phyloP scores from a whole-genome alignment of 1,140 invertebrate species.

The Dinoponera quadriceps region DNA sequence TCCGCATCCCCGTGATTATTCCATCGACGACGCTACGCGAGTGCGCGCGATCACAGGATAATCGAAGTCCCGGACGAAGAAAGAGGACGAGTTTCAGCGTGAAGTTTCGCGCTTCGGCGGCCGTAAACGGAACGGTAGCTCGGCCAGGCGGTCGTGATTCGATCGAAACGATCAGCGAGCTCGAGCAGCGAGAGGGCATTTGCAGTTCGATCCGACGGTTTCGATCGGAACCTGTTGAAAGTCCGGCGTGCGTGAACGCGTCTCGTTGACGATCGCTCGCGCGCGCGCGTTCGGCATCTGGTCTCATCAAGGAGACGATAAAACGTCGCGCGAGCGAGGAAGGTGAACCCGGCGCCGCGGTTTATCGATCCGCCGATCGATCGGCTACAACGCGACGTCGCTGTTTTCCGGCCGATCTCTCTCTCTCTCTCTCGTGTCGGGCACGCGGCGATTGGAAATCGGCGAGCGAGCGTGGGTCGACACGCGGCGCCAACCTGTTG shows the following conservation, averaged over 20 bases:
- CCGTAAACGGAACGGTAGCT: not conserved
- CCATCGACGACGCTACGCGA: too few species aligned
- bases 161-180: slow-evolving; percentile 8
- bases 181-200: not conserved
- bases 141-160: slow-evolving; percentile 11
- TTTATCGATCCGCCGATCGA: slow-evolving; percentile 72
- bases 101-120: slow-evolving; percentile 4
- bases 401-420: slow-evolving; percentile 60
- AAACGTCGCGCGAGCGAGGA: slow-evolving; percentile 27
- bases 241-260: slow-evolving; percentile 6
- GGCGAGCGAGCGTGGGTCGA: slow-evolving; percentile 78
- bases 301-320: slow-evolving; percentile 55
- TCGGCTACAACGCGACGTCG: slow-evolving; percentile 25
- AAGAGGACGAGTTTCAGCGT: not conserved
- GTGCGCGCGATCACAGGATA: too few species aligned
- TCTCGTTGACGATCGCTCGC: slow-evolving; percentile 30
- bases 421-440: slow-evolving; percentile 24
- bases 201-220: slow-evolving; percentile 28
- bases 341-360: slow-evolving; percentile 46
- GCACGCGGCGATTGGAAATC: slow-evolving; percentile 78
- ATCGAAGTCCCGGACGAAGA: too few species aligned
- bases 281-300: slow-evolving; percentile 39
- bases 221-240: slow-evolving; percentile 39
- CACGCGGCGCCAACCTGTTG: slow-evolving; percentile 85
- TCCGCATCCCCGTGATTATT: too few species aligned